phyloP scores from a whole-genome alignment of 2,888 invertebrate species.

The Sminthurides aquaticus region DNA sequence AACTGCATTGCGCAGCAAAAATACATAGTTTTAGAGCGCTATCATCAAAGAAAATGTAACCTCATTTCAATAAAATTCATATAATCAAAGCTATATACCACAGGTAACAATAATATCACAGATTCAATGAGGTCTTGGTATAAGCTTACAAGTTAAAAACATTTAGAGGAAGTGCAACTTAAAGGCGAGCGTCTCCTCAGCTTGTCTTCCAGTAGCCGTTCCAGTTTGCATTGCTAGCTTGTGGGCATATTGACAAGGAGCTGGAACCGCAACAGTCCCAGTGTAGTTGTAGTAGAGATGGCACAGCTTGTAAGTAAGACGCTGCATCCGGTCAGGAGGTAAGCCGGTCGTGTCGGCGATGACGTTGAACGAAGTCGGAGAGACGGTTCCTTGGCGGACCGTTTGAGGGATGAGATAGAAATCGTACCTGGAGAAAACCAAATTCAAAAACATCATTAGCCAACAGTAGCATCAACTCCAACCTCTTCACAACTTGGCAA shows the following conservation, averaged over 20 bases:
- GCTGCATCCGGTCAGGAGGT: conserved; percentile 67
- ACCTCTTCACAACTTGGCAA: background rate
- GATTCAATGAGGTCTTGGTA: no score
- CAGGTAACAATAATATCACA: no score
- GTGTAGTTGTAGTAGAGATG: conserved; percentile 93
- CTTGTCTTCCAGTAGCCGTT: background rate
- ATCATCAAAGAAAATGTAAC: no score
- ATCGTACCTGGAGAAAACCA: conserved; percentile 61
- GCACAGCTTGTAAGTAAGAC: conserved; percentile 72
- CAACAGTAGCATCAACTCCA: background rate
- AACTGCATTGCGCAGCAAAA: no score
- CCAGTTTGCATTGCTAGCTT: conserved; percentile 52
- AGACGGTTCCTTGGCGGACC: conserved; percentile 79
- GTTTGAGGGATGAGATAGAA: conserved; percentile 84
- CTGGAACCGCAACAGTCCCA: conserved; percentile 51
- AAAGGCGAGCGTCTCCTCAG: background rate
- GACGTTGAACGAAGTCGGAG: conserved; percentile 84
- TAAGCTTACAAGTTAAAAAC: background rate
- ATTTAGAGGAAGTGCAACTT: conserved; percentile 15
- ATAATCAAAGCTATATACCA: no score
- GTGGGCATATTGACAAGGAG: conserved; percentile 53
- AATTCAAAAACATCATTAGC: no score
- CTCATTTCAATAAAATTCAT: no score
- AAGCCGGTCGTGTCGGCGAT: conserved; percentile 65
- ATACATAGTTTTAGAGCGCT: no score